Evolutionary conservation across 1,140 invertebrate genomes (phyloP), one percentile per base, ranked within the genome.

Genomic region (Ceratosolen fusciceps): DNA sequence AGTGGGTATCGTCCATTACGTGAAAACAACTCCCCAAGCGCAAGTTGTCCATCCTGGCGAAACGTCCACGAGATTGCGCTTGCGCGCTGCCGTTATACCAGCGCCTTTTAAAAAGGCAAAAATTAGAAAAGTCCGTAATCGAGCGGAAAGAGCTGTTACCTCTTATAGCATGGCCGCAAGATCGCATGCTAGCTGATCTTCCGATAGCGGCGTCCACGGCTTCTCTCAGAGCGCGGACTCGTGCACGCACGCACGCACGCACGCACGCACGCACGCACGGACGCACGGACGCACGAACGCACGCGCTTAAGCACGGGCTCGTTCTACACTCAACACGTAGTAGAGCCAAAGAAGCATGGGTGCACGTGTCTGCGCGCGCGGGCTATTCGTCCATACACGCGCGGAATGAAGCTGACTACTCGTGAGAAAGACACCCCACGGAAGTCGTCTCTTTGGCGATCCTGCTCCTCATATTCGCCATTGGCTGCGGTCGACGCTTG

Each of bases 371-470:
- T n/a, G n/a, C n/a, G n/a, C n/a, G n/a, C n/a, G n/a, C n/a, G n/a
- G n/a, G n/a, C n/a, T n/a, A n/a, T n/a, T n/a, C n/a, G 2, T 16
- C 26, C 5, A 52, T 29, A 34, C 34, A 24, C 24, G 21, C 9
- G 21, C 26, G 54, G 29, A 76, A 43, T 67, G 24, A 67, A 34
- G 26, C 26, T 71, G 26, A 34, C 49, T 16, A 19, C 60, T 80
- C 65, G 73, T 80, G 78, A 80, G 78, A 75, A 80, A 80, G 78
- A 80, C 62, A 80, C 73, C 73, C 72, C 65, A 74, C 65, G 72
- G 78, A 80, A 80, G 78, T 80, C 39, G 65, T 74, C 52, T 10
- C 26, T 21, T 37, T 39, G 56, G 76, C 71, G 62, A 73, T 74
- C 47, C 77, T 74, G 60, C 56, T 74, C 49, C 71, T 79, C 77